Percentiles rank a stretch among this genome's conserved stretches.
These are phyloP conservation scores for Idaea dimidiata DNA, from an alignment of 2,888 invertebrate species.

Conservation along the genomic window DNA sequence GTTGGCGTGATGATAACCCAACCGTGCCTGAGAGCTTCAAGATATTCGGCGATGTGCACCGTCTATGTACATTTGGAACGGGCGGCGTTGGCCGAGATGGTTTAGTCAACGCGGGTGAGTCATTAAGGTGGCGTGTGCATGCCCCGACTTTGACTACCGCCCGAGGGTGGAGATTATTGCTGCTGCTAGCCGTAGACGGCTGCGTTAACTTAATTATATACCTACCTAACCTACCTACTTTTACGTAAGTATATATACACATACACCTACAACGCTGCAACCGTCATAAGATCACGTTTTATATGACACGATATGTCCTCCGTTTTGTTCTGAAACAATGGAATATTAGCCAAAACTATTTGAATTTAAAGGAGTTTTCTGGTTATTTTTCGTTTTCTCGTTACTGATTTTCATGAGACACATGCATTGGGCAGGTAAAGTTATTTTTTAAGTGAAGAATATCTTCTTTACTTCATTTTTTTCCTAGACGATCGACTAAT, in stretches of 20 bases:
- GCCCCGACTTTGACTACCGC: constrained; percentile 47
- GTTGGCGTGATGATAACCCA: constrained; percentile 67
- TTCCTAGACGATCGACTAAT: no score
- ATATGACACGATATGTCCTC: constrained; percentile 7
- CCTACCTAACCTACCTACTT: constrained; percentile 35
- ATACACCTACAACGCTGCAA: background rate
- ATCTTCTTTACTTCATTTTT: no score
- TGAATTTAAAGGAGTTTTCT: background rate
- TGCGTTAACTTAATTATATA: constrained; percentile 60
- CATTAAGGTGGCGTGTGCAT: constrained; percentile 68
- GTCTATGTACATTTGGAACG: constrained; percentile 33
- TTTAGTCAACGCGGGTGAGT: constrained; percentile 48
- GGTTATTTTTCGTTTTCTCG: background rate
- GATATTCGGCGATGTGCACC: constrained; percentile 31
- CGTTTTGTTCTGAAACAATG: background rate
- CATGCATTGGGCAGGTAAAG: background rate
- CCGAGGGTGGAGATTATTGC: constrained; percentile 47
- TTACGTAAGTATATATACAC: constrained; percentile 23
- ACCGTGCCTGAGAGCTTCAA: constrained; percentile 45
- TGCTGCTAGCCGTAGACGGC: constrained; percentile 44
- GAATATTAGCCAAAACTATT: background rate
- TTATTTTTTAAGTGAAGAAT: background rate
- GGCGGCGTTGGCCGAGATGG: constrained; percentile 47
- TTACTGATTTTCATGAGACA: background rate
- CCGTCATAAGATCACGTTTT: constrained; percentile 18